A percentile compares a stretch with the other conserved stretches of the same genome.
phyloP scores from a whole-genome alignment of 2,113 vertebrate species.

The Gulo gulo region DNA sequence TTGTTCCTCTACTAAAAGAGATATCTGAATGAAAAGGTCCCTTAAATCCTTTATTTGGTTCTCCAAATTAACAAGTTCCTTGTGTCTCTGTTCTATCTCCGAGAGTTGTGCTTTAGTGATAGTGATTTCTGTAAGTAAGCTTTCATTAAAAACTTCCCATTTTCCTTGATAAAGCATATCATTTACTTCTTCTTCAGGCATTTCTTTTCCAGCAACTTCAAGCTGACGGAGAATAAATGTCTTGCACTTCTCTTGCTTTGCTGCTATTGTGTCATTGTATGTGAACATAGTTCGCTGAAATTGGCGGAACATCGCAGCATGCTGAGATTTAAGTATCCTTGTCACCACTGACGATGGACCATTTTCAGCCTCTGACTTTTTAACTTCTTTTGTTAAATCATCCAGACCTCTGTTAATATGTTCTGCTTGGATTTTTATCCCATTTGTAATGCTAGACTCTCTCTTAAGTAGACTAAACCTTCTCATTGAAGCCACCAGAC shows the following conservation, averaged over 20 bases:
- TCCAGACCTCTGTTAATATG: conserved; percentile 87
- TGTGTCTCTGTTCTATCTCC: conserved; percentile 96
- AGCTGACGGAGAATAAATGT: conserved; percentile 94
- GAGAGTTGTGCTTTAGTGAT: conserved; percentile 93
- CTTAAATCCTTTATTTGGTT: conserved; percentile 93
- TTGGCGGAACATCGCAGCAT: conserved; percentile 83
- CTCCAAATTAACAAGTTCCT: conserved; percentile 92
- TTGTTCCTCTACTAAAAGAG: conserved; percentile 93
- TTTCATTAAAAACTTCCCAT: conserved; percentile 97
- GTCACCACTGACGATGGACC: conserved; percentile 83
- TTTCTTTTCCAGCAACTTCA: conserved; percentile 91
- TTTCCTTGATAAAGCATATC: conserved; percentile 94
- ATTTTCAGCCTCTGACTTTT: conserved; percentile 85
- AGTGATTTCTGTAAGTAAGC: conserved; percentile 90
- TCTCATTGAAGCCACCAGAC: conserved; percentile 91
- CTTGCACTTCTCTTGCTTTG: conserved; percentile 94
- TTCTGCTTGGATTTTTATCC: conserved; percentile 92
- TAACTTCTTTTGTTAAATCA: conserved; percentile 85
- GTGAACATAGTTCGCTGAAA: conserved; percentile 90
- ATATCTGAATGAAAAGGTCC: conserved; percentile 93
- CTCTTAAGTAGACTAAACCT: conserved; percentile 96
- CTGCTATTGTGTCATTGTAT: conserved; percentile 90
- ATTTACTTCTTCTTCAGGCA: conserved; percentile 91
- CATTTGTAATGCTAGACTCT: conserved; percentile 89
- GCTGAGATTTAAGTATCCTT: conserved; percentile 90